Evolutionary conservation across 2,797 vertebrate species (phyloP).

Genomic region (Fratercula arctica): DNA sequence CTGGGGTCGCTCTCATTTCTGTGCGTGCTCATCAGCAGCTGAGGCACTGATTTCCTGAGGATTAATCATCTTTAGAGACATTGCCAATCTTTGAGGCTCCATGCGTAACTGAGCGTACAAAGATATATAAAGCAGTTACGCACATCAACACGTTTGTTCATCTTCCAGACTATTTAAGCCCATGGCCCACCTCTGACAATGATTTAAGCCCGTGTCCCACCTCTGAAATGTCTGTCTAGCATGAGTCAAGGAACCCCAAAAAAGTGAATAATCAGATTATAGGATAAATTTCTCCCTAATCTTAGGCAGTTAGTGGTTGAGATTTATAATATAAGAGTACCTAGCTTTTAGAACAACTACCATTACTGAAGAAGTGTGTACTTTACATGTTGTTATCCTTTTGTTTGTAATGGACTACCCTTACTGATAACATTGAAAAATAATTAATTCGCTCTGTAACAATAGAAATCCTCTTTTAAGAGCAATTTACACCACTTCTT

Average conservation of each 20-base stretch:
- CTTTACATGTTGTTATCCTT: background rate
- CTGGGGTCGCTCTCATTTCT: accelerated
- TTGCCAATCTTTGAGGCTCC: background rate
- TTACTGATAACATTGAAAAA: background rate
- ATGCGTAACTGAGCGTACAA: accelerated
- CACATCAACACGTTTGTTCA: background rate
- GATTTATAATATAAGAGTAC: background rate
- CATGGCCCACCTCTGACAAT: too few relatives aligned
- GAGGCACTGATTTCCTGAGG: background rate
- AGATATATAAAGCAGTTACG: background rate
- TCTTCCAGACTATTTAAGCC: background rate
- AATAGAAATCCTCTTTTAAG: slow-evolving; percentile 5
- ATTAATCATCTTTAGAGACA: background rate
- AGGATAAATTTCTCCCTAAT: background rate
- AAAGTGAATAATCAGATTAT: slow-evolving; percentile 1
- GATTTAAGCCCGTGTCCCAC: background rate
- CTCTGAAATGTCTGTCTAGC: slow-evolving; percentile 22
- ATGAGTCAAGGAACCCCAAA: background rate
- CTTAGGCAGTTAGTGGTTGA: background rate
- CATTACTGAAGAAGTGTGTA: background rate
- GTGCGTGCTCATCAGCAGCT: too few relatives aligned
- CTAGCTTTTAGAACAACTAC: background rate
- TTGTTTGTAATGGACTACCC: background rate
- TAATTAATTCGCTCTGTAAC: background rate
- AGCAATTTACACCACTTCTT: slow-evolving; percentile 1